Conservation (phyloP, 1,140 invertebrate genomes). For the Eriocheir sinensis region DNA sequence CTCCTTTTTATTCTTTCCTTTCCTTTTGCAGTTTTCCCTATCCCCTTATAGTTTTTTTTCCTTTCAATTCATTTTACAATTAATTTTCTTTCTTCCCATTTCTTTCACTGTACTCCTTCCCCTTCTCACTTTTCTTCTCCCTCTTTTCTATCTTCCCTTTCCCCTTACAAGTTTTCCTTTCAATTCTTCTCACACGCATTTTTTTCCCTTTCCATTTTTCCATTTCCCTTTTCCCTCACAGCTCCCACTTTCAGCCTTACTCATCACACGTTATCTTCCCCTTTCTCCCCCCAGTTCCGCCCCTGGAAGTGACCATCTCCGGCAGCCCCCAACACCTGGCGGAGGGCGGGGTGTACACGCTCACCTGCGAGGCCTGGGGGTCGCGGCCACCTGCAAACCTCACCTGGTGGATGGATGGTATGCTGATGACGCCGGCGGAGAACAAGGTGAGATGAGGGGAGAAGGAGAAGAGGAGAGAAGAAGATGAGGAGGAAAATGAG, state of each 20-base stretch:
- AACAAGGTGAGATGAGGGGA: slow-evolving; percentile 31
- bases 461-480: not conserved
- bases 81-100: too few relatives aligned
- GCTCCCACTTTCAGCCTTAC: not conserved
- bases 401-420: slow-evolving; percentile 77
- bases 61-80: not conserved
- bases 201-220: not conserved
- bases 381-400: slow-evolving; percentile 71
- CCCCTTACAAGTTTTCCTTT: too few relatives aligned
- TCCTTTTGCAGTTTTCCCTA: not conserved
- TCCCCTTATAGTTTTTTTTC: too few relatives aligned
- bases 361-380: slow-evolving; percentile 58
- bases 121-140: not conserved
- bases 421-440: slow-evolving; percentile 33
- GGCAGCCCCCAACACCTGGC: not conserved
- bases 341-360: slow-evolving; percentile 46
- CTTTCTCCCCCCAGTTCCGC: slow-evolving; percentile 38
- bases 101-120: not conserved
- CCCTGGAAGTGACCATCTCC: slow-evolving; percentile 58
- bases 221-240: not conserved
- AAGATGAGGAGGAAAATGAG: not conserved
- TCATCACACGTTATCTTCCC: not conserved
- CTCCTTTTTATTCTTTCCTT: not conserved
- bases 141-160: not conserved
- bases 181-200: not conserved